These are phyloP conservation scores for Xenopus tropicalis DNA, from an alignment of 2,113 vertebrate genomes.

Conservation along the genomic window UCB_Xtro_10.0 CM004443.2:145959501-145960000, in stretches of 20 bases:
- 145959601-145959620: background rate
- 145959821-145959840: background rate
- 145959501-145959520: too few relatives aligned
- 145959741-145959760: conserved; percentile 33
- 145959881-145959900: too few relatives aligned
- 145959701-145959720: conserved; percentile 36
- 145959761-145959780: conserved; percentile 4
- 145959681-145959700: background rate
- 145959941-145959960: too few relatives aligned
- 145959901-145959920: too few relatives aligned
- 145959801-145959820: background rate
- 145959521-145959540: too few relatives aligned
- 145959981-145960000: too few relatives aligned
- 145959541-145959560: too few relatives aligned
- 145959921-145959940: too few relatives aligned
- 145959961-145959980: too few relatives aligned
- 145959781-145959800: conserved; percentile 12
- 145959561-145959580: background rate
- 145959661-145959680: conserved; percentile 4
- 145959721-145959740: conserved; percentile 41
- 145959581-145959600: conserved; percentile 1
- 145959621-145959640: background rate
- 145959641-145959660: conserved; percentile 7
- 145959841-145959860: background rate
- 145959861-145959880: too few relatives aligned